Evolutionary conservation across 2,888 invertebrate species (phyloP), one percentile per base, ranked within the genome.

Genomic region (Lithophane leautieri): DNA sequence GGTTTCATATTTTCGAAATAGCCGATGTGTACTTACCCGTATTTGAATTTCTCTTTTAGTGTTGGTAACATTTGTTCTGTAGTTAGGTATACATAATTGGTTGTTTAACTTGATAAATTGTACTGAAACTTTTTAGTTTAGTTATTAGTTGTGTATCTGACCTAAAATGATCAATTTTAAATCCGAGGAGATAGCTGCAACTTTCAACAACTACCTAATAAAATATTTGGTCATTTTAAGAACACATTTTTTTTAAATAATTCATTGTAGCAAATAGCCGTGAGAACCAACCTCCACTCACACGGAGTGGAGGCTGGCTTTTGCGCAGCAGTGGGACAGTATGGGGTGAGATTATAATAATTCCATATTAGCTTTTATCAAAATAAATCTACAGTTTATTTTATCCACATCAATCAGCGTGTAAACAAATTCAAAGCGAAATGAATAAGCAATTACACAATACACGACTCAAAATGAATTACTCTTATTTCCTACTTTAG

Each of bases 1-100:
- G 69, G 68, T 58, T 70, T 72, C 61, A 79, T 28, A 69, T 71
- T 54, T 71, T 16, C 68, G 12, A 66, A 81, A 82, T 82, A 76
- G 44, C 67, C 68, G 50, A 63, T 68, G 75, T 80, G 54, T 63
- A 40, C 25, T 7, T 34, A 34, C 52, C 71, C 67, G 63, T 72
- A 83, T 83, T 81, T 73, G 44, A 28, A 50, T 79, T 68, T 54
- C 65, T 22, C 47, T 68, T 67, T 63, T 56, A 16, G 34, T 16
- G 12, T 25, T 47, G 14, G 50, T 54, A 14, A 54, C 19, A 44
- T 78, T 63, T 62, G 52, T 54, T 25, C 50, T 61, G 42, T 22
- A 34, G 61, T 66, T 54, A n/a, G n/a, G n/a, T n/a, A 28, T 66
- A 42, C 42, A 34, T 34, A 50, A 60, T 16, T 62, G n/a, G 62